Evolutionary conservation across 2,888 invertebrate species (phyloP).

Genomic region (Aphelenchoides bicaudatus): DNA sequence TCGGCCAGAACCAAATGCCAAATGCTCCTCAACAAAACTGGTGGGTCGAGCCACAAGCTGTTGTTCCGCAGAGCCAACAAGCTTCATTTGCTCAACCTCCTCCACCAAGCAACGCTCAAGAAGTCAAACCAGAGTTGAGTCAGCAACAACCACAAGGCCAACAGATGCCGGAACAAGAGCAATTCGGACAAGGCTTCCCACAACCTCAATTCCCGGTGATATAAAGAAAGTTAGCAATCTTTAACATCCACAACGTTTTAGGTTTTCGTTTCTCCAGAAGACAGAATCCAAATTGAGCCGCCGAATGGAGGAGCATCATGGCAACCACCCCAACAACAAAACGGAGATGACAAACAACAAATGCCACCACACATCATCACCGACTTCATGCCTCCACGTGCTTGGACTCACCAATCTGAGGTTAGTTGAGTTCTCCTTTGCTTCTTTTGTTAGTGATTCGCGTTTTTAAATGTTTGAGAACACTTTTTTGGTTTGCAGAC

Average conservation of each 20-base stretch:
- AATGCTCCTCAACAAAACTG: conserved; percentile 13
- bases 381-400: not conserved
- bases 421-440: conserved; percentile 2
- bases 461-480: too few species aligned
- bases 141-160: conserved; percentile 19
- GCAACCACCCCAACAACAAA: not conserved
- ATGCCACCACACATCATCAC: not conserved
- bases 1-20: too few species aligned
- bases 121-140: conserved; percentile 14
- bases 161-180: conserved; percentile 22
- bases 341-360: not conserved
- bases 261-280: conserved; percentile 31
- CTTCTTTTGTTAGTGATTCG: too few species aligned
- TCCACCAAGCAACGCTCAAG: conserved; percentile 1
- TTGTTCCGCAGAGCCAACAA: not conserved
- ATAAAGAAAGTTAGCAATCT: conserved; percentile 3
- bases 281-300: conserved; percentile 30
- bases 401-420: conserved; percentile 12
- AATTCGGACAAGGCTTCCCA: conserved; percentile 17
- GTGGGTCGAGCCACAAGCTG: conserved; percentile 9
- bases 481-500: conserved; percentile 6
- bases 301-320: conserved; percentile 14
- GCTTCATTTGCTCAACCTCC: not conserved
- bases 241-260: conserved; percentile 25
- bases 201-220: conserved; percentile 22